A percentile compares a stretch with the other conserved stretches of the same genome.
phyloP scores from a whole-genome alignment of 2,888 invertebrate species.

The Plebejus anna region DNA sequence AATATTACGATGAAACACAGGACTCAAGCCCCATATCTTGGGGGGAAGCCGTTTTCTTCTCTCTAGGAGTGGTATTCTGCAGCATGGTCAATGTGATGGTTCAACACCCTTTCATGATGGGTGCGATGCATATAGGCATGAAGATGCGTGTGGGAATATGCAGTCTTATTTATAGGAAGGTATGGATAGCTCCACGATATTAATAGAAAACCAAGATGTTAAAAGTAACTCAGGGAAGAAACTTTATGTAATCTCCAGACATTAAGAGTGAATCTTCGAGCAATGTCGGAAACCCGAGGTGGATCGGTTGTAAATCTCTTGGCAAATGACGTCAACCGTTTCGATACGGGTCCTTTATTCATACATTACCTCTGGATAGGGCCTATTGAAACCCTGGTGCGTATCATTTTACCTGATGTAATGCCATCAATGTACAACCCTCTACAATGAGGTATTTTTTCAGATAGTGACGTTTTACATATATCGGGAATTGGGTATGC shows the following conservation, averaged over 20 bases:
- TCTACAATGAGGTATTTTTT: slow-evolving; percentile 35
- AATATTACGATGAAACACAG: slow-evolving; percentile 70
- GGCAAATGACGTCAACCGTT: slow-evolving; percentile 88
- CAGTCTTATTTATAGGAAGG: slow-evolving; percentile 92
- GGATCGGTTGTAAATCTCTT: slow-evolving; percentile 81
- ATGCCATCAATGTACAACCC: background rate
- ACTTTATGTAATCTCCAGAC: slow-evolving; percentile 49
- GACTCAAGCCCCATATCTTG: slow-evolving; percentile 69
- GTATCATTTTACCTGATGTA: slow-evolving; percentile 14
- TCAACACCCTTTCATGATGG: slow-evolving; percentile 85
- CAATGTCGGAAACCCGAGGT: slow-evolving; percentile 63
- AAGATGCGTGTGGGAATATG: slow-evolving; percentile 89
- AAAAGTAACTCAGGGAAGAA: background rate
- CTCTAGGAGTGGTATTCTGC: slow-evolving; percentile 82
- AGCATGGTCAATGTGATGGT: slow-evolving; percentile 82
- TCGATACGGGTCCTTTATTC: slow-evolving; percentile 85
- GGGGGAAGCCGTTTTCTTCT: slow-evolving; percentile 84
- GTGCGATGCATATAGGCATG: slow-evolving; percentile 89
- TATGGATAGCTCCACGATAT: slow-evolving; percentile 46
- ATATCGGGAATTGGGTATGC: slow-evolving; percentile 73
- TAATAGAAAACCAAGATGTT: background rate
- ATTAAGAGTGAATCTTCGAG: slow-evolving; percentile 65
- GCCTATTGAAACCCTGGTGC: slow-evolving; percentile 83
- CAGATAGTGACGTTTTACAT: slow-evolving; percentile 74
- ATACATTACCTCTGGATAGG: slow-evolving; percentile 88